phyloP scores from a whole-genome alignment of 2,113 vertebrate species.

The Rhynchopsitta pachyrhyncha region DNA sequence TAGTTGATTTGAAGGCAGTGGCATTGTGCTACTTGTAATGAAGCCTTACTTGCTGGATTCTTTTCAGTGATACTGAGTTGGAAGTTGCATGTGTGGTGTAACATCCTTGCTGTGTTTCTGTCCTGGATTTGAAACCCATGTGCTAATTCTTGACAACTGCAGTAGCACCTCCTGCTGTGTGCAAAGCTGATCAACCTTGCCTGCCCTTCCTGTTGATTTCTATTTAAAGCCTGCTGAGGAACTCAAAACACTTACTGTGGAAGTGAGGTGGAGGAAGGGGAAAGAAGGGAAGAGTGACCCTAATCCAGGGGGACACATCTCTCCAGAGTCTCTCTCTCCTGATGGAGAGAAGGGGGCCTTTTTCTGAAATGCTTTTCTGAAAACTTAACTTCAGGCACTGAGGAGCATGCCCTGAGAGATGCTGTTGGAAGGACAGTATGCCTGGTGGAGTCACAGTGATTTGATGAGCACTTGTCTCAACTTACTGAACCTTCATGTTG shows the following conservation, averaged over 20 bases:
- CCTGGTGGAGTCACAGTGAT: neutral
- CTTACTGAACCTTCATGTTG: neutral
- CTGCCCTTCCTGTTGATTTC: conserved; percentile 18
- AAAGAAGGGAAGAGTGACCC: neutral
- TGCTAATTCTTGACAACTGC: conserved; percentile 9
- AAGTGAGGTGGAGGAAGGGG: neutral
- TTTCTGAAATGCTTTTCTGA: neutral
- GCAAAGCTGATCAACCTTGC: conserved; percentile 35
- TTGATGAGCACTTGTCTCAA: accelerated
- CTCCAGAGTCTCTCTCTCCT: too few relatives aligned
- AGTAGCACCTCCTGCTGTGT: conserved; percentile 21
- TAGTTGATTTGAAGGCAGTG: neutral
- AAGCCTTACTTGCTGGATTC: neutral
- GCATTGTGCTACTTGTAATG: neutral
- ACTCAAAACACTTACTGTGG: neutral
- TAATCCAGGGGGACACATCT: neutral
- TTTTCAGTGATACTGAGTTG: neutral
- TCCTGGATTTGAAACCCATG: neutral
- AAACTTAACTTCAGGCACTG: neutral
- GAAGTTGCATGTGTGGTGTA: neutral
- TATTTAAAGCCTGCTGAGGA: neutral
- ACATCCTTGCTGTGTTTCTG: neutral
- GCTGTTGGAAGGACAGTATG: neutral
- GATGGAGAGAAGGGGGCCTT: neutral
- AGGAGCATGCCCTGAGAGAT: neutral